Base-by-base conservation (phyloP, 2,797 vertebrate species). In the Astyanax mexicanus region DNA sequence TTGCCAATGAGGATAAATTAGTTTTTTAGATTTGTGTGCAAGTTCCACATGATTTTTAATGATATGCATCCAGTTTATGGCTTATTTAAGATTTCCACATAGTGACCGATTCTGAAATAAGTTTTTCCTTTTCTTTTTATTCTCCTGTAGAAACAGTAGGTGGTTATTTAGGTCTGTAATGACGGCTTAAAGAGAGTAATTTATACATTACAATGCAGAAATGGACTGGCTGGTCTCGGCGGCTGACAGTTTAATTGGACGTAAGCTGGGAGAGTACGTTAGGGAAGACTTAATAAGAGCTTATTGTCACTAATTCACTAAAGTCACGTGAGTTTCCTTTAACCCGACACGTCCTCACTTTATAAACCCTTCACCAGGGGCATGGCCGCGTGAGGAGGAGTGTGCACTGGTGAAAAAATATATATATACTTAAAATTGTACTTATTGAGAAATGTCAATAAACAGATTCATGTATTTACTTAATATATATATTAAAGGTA, bases 231-330 rank as follows among this genome's bases (percentile, higher is more conserved):
- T 64, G 42, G 67, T 72, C 49, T 47, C 42, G 23, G 49, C 37
- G 72, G 37, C 35, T 76, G 74, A 79, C 79, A 79, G 66, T 69
- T 54, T 79, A 84, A 78, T 80, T 81, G 78, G 76, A 58, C 37
- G 57, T 54, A 67, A 74, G 77, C 62, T 60, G 69, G 62, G 29
- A 52, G 47, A 69, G 66, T 38, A 51, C 58, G 69, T 77, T 66
- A 75, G 68, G 69, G 81, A 78, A 60, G 67, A 69, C 74, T 80
- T 77, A 81, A 81, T 84, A 79, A 74, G 75, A 74, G 70, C 74
- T 52, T 81, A 77, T 84, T 80, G 74, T 78, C 77, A 60, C 71
- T 84, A 81, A 84, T 84, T 79, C n/a, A n/a, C n/a, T n/a, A n/a
- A 84, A 84, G 80, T 78, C 62, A 58, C 77, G 62, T 75, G 77